These are phyloP conservation scores for Erinaceus europaeus DNA, from an alignment of 2,113 vertebrate genomes.

Conservation along the genomic window DNA sequence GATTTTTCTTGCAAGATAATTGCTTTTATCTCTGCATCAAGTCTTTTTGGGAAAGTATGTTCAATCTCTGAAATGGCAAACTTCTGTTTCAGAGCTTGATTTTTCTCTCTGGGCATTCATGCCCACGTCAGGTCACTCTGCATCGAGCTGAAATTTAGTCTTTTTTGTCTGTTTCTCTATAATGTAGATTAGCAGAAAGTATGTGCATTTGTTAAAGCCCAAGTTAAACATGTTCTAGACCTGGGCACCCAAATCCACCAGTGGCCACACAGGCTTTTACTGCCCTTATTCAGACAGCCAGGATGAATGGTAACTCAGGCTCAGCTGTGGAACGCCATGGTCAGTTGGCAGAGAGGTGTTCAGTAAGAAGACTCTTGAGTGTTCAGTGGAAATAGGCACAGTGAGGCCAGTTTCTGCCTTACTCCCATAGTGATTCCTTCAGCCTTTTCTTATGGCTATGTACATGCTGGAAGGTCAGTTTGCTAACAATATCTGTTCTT, in stretches of 20 bases:
- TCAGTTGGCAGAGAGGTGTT: neutral
- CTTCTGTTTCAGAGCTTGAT: neutral
- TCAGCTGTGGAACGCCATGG: neutral
- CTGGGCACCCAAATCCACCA: constrained; percentile 39
- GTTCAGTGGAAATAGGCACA: neutral
- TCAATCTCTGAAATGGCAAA: neutral
- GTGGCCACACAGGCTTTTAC: constrained; percentile 24
- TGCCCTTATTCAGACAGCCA: constrained; percentile 30
- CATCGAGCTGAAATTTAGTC: neutral
- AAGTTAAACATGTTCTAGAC: no score
- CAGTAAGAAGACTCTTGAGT: neutral
- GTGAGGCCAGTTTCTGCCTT: neutral
- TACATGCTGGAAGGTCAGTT: neutral
- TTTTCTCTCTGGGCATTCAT: neutral
- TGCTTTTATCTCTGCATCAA: neutral
- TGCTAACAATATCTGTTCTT: no score
- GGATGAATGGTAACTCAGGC: neutral
- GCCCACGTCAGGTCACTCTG: neutral
- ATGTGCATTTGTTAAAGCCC: no score
- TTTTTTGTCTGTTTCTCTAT: constrained; percentile 31
- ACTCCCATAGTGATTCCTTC: neutral
- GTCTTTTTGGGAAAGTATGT: neutral
- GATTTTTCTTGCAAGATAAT: neutral
- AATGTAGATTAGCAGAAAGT: constrained; percentile 19
- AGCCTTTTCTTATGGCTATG: neutral